A percentile compares a stretch with the other conserved stretches of the same genome.
Conservation (phyloP, 2,888 invertebrate genomes). For the Choristoneura rosaceana region DNA sequence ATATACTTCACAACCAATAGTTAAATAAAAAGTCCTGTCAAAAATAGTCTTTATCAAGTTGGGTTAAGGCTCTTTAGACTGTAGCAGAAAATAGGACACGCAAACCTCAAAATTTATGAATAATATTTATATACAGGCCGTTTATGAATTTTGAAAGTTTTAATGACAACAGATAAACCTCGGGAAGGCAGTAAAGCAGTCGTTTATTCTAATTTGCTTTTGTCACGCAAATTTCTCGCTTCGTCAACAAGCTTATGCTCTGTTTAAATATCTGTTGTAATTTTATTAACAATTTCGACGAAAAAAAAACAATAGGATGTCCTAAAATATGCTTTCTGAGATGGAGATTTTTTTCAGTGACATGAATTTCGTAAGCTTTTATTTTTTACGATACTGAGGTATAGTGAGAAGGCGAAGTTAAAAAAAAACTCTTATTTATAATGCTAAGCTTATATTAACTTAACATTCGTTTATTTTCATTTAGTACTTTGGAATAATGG, state of each 20-base stretch:
- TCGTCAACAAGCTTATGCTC: constrained; percentile 11
- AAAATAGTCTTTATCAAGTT: constrained; percentile 1
- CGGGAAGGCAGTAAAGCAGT: constrained; percentile 66
- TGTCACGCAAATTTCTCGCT: constrained; percentile 67
- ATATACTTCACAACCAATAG: constrained; percentile 11
- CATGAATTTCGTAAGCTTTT: neutral
- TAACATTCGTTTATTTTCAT: no score
- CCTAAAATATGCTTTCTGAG: neutral
- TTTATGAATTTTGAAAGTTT: constrained; percentile 76
- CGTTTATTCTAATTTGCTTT: constrained; percentile 71
- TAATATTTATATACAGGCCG: constrained; percentile 72
- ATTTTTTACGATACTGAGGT: no score
- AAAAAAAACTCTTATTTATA: no score
- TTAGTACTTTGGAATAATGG: no score
- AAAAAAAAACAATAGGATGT: neutral
- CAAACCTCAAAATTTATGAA: constrained; percentile 58
- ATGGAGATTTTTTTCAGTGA: neutral
- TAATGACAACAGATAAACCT: constrained; percentile 75
- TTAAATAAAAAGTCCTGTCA: neutral
- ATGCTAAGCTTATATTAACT: no score
- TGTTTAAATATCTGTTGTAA: neutral
- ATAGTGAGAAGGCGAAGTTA: no score
- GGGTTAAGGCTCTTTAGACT: constrained; percentile 10
- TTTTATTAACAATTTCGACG: neutral
- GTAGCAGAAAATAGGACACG: constrained; percentile 58